Conservation (phyloP, 2,797 vertebrate genomes). For the Moxostoma hubbsi region DNA sequence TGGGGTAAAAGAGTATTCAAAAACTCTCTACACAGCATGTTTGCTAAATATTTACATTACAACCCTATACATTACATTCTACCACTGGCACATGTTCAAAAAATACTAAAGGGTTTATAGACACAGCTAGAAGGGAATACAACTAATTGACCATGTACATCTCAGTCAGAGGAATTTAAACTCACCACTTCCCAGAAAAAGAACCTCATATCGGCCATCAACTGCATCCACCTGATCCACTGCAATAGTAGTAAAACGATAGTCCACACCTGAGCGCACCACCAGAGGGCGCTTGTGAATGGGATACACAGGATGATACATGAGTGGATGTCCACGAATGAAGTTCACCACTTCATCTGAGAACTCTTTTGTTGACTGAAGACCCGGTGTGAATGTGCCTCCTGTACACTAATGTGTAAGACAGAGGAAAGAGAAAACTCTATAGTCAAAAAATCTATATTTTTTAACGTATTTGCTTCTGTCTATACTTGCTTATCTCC, state of each 20-base stretch:
- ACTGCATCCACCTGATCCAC: constrained; percentile 87
- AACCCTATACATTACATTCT: neutral
- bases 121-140: neutral
- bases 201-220: constrained; percentile 85
- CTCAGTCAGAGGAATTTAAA: neutral
- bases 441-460: neutral
- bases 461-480: neutral
- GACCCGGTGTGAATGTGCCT: constrained; percentile 83
- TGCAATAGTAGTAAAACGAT: constrained; percentile 83
- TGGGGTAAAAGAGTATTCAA: neutral
- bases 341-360: constrained; percentile 86
- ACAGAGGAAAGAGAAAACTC: constrained; percentile 6
- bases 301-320: constrained; percentile 84
- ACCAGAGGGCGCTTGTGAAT: constrained; percentile 84
- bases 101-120: neutral
- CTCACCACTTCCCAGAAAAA: constrained; percentile 86
- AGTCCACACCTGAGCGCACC: constrained; percentile 82
- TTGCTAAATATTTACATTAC: neutral
- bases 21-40: neutral
- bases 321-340: constrained; percentile 84
- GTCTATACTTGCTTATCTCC: too few relatives aligned
- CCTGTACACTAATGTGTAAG: constrained; percentile 80
- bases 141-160: neutral
- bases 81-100: neutral
- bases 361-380: constrained; percentile 84